Evolutionary conservation across 2,113 vertebrate genomes (phyloP).

Genomic region (Tetrax tetrax): DNA sequence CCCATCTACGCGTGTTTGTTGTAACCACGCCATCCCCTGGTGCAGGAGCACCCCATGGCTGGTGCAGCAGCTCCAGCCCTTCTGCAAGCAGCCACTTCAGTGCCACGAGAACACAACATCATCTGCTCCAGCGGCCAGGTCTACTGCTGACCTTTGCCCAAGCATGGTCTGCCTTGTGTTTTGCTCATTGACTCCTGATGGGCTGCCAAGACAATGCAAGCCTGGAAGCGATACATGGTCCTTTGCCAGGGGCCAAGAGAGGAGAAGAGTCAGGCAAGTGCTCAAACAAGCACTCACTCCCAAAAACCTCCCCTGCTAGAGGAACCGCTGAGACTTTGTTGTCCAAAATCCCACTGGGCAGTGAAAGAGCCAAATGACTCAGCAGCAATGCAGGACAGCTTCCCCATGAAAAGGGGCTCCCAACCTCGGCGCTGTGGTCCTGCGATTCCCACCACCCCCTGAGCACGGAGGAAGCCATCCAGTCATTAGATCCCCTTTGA

Average conservation of each 20-base stretch:
- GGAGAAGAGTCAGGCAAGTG: not conserved
- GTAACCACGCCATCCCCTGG: not conserved
- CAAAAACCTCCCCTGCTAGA: not conserved
- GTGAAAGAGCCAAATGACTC: not conserved
- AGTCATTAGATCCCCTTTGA: conserved; percentile 27
- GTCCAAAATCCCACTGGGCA: not conserved
- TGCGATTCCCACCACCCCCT: not conserved
- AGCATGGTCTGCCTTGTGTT: not conserved
- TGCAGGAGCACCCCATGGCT: not conserved
- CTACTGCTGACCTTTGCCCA: not conserved
- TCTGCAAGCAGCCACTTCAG: rapidly evolving
- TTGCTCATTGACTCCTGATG: rapidly evolving
- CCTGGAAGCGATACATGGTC: rapidly evolving
- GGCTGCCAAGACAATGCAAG: not conserved
- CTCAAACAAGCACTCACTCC: rapidly evolving
- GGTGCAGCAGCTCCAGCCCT: not conserved
- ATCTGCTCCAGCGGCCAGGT: not conserved
- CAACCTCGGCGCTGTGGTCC: rapidly evolving
- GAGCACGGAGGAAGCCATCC: not conserved
- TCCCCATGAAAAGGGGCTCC: not conserved
- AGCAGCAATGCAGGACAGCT: not conserved
- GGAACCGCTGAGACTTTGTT: not conserved
- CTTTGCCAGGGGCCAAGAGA: not conserved
- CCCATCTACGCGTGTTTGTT: rapidly evolving
- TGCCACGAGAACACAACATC: rapidly evolving